phyloP scores from a whole-genome alignment of 2,797 vertebrate species.

The Clarias pachynema region DNA sequence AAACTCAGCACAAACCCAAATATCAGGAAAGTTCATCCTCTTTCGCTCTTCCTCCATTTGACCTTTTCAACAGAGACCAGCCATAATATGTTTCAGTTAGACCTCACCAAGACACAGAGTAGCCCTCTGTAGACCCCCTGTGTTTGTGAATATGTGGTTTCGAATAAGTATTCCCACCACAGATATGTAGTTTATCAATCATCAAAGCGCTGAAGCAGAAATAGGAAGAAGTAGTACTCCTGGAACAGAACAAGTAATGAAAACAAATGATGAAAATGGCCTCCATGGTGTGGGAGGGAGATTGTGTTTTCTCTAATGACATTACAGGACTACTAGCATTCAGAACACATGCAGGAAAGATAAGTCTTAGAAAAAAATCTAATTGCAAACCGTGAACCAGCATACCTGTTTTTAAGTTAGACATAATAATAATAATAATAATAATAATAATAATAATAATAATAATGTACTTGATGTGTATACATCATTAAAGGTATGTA shows the following conservation, averaged over 20 bases:
- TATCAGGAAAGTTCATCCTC: conserved; percentile 37
- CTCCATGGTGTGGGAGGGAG: background rate
- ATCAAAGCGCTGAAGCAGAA: background rate
- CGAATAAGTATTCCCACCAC: background rate
- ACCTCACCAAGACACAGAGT: background rate
- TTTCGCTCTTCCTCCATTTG: conserved; percentile 9
- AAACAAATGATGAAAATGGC: conserved; percentile 11
- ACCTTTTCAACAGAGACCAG: conserved; percentile 33
- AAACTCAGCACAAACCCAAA: conserved; percentile 29
- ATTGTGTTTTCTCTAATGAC: background rate
- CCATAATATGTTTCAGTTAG: conserved; percentile 6
- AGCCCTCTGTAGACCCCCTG: background rate
- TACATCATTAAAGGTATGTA: background rate
- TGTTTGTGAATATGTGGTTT: background rate
- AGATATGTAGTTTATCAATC: background rate
- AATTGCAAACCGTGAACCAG: background rate
- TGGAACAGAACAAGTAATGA: background rate
- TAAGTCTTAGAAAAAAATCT: background rate
- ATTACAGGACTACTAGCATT: background rate
- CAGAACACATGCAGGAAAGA: background rate
- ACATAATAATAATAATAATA: background rate
- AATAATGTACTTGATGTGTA: background rate
- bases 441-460: background rate
- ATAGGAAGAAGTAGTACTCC: background rate
- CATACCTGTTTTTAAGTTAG: background rate